A percentile compares a stretch with the other conserved stretches of the same genome.
phyloP scores from a whole-genome alignment of 2,797 vertebrate genomes.

The Characodon lateralis region DNA sequence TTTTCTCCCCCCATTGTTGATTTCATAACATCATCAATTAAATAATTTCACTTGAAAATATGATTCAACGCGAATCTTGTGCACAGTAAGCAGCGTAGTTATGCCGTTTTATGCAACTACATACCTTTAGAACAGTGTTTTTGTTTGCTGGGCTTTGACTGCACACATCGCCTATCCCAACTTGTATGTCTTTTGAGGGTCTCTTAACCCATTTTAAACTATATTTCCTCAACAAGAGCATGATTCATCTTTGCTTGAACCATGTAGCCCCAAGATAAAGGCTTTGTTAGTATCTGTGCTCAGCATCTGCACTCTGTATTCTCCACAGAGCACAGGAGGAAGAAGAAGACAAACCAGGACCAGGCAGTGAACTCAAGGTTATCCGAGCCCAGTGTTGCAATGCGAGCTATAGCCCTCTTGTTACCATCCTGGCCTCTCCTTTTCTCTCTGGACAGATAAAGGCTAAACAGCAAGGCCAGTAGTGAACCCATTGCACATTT shows the following conservation, averaged over 20 bases:
- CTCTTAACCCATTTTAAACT: slow-evolving; percentile 9
- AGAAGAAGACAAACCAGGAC: slow-evolving; percentile 1
- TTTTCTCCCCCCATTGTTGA: neutral
- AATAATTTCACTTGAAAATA: neutral
- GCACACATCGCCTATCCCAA: neutral
- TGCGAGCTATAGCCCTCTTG: slow-evolving; percentile 42
- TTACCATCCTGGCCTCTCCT: slow-evolving; percentile 49
- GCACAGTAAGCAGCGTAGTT: no score
- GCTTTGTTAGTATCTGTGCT: slow-evolving; percentile 47
- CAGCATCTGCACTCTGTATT: slow-evolving; percentile 43
- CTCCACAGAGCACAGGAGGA: slow-evolving; percentile 16
- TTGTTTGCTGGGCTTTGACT: neutral
- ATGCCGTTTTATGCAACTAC: no score
- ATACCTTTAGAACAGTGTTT: neutral
- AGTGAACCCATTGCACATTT: slow-evolving; percentile 17
- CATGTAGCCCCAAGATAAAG: slow-evolving; percentile 45
- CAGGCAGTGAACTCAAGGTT: slow-evolving; percentile 52
- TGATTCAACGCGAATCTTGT: neutral
- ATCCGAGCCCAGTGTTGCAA: slow-evolving; percentile 53
- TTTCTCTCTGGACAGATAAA: slow-evolving; percentile 36
- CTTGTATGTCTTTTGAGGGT: neutral
- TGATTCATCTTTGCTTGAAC: slow-evolving; percentile 20
- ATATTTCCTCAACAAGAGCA: neutral
- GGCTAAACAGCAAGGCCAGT: slow-evolving; percentile 24
- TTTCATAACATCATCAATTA: neutral